Percentiles rank a stretch among this genome's conserved stretches.
Evolutionary conservation across 2,113 vertebrate genomes (phyloP).

Genomic region (Ceyx margarethae): DNA sequence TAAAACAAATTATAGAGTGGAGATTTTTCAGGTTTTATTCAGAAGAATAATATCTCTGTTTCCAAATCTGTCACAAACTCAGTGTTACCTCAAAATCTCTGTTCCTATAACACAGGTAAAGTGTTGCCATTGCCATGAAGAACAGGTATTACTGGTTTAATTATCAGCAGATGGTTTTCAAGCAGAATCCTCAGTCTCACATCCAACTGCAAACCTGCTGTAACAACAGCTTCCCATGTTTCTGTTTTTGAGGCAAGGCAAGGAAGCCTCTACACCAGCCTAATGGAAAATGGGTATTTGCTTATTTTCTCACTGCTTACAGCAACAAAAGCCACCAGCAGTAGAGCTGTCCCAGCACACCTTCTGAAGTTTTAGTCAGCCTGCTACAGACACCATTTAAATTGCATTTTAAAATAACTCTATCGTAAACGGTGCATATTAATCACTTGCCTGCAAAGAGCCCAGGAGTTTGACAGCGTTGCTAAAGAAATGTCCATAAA

Average conservation of each 20-base stretch:
- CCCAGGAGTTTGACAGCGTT: conserved; percentile 60
- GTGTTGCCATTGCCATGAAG: background rate
- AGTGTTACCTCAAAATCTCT: conserved; percentile 17
- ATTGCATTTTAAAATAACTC: conserved; percentile 57
- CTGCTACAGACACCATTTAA: conserved; percentile 23
- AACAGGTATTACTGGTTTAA: background rate
- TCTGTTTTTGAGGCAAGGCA: background rate
- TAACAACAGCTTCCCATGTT: background rate
- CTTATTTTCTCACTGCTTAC: background rate
- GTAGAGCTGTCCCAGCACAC: background rate
- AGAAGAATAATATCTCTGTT: conserved; percentile 25
- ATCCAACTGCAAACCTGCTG: background rate
- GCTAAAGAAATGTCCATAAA: conserved; percentile 69
- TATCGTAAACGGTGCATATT: conserved; percentile 34
- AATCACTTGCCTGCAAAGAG: conserved; percentile 59
- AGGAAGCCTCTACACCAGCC: background rate
- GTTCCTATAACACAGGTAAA: conserved; percentile 27
- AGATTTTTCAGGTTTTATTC: background rate
- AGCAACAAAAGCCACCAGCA: background rate
- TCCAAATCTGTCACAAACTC: background rate
- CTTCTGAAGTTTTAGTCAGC: background rate
- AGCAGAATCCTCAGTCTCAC: background rate
- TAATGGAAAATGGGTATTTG: background rate
- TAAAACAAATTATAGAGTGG: conserved; percentile 8
- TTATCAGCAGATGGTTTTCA: background rate